A percentile compares a stretch with the other conserved stretches of the same genome.
These are phyloP conservation scores for Ligdia adustata DNA, from an alignment of 2,888 invertebrate species.

Conservation along the genomic window DNA sequence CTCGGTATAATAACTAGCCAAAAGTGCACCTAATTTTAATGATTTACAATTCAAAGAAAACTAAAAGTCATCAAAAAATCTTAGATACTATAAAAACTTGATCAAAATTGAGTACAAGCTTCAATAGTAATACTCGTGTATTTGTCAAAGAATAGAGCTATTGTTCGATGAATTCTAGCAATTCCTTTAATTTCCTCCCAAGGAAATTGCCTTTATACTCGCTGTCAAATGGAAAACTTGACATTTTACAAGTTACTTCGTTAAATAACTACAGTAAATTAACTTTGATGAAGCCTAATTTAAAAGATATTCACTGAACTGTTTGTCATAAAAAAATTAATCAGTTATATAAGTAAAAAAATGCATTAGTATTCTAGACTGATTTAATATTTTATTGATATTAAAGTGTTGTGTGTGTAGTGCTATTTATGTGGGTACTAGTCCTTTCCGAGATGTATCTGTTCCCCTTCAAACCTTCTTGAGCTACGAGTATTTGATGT, in stretches of 20 bases:
- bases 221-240: slow-evolving; percentile 43
- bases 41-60: slow-evolving; percentile 6
- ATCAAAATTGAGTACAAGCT: slow-evolving; percentile 32
- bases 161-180: slow-evolving; percentile 51
- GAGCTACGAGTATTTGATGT: no score
- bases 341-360: no score
- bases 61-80: slow-evolving; percentile 13
- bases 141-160: slow-evolving; percentile 46
- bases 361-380: not conserved
- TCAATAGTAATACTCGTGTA: slow-evolving; percentile 43
- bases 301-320: no score
- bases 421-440: no score
- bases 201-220: slow-evolving; percentile 68
- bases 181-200: slow-evolving; percentile 65
- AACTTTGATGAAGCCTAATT: not conserved
- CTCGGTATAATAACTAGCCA: no score
- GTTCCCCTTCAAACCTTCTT: no score
- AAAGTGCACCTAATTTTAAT: no score
- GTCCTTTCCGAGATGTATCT: no score
- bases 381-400: not conserved
- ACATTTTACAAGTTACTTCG: slow-evolving; percentile 36
- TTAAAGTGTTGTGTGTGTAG: no score
- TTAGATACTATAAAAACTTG: slow-evolving; percentile 12
- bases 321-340: no score
- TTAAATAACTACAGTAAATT: slow-evolving; percentile 22